These are phyloP conservation scores for Neoniphon sammara DNA, from an alignment of 2,797 vertebrate genomes.

Conservation along the genomic window DNA sequence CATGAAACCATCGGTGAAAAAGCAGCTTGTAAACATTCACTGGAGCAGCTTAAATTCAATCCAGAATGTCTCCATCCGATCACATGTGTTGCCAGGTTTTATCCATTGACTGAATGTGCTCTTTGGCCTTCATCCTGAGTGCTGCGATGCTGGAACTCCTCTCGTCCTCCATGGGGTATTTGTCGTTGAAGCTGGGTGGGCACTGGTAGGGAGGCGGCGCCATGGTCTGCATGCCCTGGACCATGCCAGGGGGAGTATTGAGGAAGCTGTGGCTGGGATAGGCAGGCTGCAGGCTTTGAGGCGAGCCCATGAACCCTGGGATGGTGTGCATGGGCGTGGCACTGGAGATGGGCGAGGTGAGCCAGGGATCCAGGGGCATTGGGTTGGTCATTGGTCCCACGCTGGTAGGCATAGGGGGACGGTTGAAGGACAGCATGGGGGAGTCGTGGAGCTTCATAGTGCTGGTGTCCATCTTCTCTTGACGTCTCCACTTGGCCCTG, in stretches of 20 bases:
- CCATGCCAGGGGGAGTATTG: conserved; percentile 84
- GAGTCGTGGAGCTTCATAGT: conserved; percentile 91
- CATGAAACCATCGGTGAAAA: conserved; percentile 41
- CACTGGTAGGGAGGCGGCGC: conserved; percentile 89
- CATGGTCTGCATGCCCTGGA: conserved; percentile 89
- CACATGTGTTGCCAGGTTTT: conserved; percentile 95
- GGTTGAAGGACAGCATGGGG: conserved; percentile 88
- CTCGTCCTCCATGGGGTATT: conserved; percentile 90
- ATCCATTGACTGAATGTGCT: conserved; percentile 94
- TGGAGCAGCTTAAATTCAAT: conserved; percentile 37
- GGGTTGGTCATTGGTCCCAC: conserved; percentile 85
- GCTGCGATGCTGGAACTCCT: conserved; percentile 92
- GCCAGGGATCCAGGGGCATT: conserved; percentile 91
- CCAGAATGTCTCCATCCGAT: conserved; percentile 50
- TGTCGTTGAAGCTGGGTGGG: conserved; percentile 86
- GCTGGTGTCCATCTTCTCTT: conserved; percentile 92
- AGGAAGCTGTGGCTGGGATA: conserved; percentile 87
- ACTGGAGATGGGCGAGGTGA: conserved; percentile 89
- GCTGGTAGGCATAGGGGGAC: conserved; percentile 83
- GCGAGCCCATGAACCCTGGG: conserved; percentile 88
- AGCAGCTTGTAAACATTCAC: conserved; percentile 71
- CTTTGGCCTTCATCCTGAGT: conserved; percentile 93
- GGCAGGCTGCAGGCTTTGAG: conserved; percentile 87
- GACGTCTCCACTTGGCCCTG: conserved; percentile 92
- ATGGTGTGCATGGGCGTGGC: conserved; percentile 88